Conservation (phyloP, 2,888 invertebrate genomes). For the Drosophila recens region DNA sequence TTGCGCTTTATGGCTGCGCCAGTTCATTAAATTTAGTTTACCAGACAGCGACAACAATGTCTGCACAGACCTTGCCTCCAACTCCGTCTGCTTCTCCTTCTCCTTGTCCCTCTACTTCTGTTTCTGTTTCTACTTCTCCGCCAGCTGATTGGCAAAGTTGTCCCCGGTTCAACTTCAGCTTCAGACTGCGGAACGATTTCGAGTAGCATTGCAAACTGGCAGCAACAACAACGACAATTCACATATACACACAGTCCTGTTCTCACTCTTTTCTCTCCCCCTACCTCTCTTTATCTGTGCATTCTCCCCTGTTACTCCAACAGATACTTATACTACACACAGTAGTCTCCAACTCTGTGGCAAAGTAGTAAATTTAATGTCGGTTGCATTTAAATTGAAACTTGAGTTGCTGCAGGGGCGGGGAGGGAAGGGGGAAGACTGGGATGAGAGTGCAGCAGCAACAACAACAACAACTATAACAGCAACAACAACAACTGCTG, state of each 20-base stretch:
- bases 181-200: slow-evolving; percentile 53
- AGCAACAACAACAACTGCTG: not conserved
- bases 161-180: slow-evolving; percentile 40
- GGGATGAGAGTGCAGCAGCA: slow-evolving; percentile 4
- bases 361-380: slow-evolving; percentile 82
- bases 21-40: slow-evolving; percentile 80
- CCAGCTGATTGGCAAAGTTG: slow-evolving; percentile 29
- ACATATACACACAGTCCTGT: slow-evolving; percentile 26
- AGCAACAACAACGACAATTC: slow-evolving; percentile 20
- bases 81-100: not conserved
- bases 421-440: not conserved
- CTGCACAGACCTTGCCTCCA: slow-evolving; percentile 46
- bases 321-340: slow-evolving; percentile 25
- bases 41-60: slow-evolving; percentile 78
- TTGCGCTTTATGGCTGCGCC: slow-evolving; percentile 77
- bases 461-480: not conserved
- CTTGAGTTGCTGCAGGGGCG: slow-evolving; percentile 41
- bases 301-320: not conserved
- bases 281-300: not conserved
- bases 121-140: slow-evolving; percentile 1
- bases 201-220: slow-evolving; percentile 27
- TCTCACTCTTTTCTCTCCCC: not conserved
- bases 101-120: not conserved
- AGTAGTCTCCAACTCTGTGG: slow-evolving; percentile 62
- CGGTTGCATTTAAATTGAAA: slow-evolving; percentile 82